Evolutionary conservation across 2,113 vertebrate genomes (phyloP).

Genomic region (Bubo scandiacus): DNA sequence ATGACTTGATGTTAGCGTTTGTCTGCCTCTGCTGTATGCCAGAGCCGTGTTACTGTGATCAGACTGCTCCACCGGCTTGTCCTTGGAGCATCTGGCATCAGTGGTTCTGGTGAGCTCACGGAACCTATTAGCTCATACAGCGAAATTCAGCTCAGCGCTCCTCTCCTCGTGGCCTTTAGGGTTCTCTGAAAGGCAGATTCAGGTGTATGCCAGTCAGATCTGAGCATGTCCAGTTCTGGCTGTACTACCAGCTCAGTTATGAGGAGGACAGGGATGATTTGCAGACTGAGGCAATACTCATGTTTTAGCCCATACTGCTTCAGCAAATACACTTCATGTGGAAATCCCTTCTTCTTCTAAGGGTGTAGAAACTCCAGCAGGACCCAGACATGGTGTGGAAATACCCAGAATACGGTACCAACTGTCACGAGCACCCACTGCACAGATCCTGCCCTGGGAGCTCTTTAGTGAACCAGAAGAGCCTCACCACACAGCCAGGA

Average conservation of each 20-base stretch:
- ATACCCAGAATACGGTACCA: not conserved
- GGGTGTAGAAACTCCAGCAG: not conserved
- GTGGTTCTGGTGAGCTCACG: not conserved
- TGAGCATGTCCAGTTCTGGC: not conserved
- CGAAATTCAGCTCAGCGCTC: not conserved
- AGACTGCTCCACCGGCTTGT: not conserved
- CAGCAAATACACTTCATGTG: not conserved
- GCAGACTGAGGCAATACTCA: not conserved
- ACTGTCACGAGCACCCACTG: not conserved
- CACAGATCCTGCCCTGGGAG: not conserved
- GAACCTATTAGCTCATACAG: not conserved
- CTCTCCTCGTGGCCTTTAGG: not conserved
- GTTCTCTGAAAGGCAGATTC: not conserved
- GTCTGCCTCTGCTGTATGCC: not conserved
- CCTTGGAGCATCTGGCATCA: not conserved
- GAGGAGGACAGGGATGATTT: not conserved
- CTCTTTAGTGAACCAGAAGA: not conserved
- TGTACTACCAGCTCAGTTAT: not conserved
- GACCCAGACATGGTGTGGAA: not conserved
- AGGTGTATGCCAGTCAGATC: not conserved
- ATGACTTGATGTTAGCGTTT: not conserved
- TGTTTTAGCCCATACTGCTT: not conserved
- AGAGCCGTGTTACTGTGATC: not conserved
- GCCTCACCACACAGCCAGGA: not conserved
- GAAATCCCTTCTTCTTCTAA: not conserved